A percentile compares a stretch with the other conserved stretches of the same genome.
These are phyloP conservation scores for Pachyuromys duprasi DNA, from an alignment of 2,797 vertebrate genomes.

Conservation along the genomic window DNA sequence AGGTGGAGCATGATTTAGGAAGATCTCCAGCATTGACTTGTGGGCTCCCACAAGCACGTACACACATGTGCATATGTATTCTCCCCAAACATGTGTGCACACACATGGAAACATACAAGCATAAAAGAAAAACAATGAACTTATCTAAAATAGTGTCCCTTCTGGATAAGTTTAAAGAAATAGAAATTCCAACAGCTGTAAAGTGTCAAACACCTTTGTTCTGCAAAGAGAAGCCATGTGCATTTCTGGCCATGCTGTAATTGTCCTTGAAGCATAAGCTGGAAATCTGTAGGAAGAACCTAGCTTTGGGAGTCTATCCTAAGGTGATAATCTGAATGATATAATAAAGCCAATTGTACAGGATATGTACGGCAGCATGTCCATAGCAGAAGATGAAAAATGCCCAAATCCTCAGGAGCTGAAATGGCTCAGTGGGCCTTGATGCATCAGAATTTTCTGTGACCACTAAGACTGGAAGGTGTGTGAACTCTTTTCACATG, in stretches of 20 bases:
- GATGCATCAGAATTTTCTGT: not conserved
- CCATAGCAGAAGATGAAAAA: conserved; percentile 3
- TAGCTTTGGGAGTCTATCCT: conserved; percentile 4
- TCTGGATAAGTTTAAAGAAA: conserved; percentile 22
- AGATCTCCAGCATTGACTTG: not conserved
- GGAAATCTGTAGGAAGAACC: conserved; percentile 33
- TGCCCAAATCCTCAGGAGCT: not conserved
- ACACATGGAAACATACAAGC: not conserved
- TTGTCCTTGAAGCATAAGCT: conserved; percentile 36
- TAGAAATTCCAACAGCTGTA: not conserved
- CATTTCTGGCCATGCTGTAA: not conserved
- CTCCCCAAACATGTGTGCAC: not conserved
- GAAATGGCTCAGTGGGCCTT: not conserved
- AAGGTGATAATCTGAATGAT: conserved; percentile 10
- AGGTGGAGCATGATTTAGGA: not conserved
- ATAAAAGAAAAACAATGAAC: not conserved
- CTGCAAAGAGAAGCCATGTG: not conserved
- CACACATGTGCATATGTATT: not conserved
- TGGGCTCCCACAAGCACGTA: not conserved
- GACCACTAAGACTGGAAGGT: not conserved
- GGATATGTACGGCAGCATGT: not conserved
- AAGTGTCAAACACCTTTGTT: not conserved
- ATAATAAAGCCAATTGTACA: not conserved
- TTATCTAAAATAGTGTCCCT: conserved; percentile 5
- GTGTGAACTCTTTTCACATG: not conserved